Conservation (phyloP, 2,797 vertebrate genomes). For the Ataeniobius toweri region DNA sequence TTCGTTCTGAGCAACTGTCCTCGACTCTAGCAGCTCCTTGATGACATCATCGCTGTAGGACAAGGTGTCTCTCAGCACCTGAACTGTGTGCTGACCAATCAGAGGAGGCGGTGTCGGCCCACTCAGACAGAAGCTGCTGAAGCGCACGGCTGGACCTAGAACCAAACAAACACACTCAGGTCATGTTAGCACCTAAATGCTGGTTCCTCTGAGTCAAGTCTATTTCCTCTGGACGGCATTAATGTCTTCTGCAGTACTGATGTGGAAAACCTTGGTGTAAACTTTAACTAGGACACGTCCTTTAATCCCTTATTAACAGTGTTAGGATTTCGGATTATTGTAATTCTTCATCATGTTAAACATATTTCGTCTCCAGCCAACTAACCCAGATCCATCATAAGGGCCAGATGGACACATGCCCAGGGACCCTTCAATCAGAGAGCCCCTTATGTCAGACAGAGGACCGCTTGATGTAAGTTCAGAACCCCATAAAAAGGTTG, state of each 20-base stretch:
- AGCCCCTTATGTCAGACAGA: too few species aligned
- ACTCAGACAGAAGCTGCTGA: conserved; percentile 50
- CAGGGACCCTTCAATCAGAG: too few species aligned
- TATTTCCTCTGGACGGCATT: too few species aligned
- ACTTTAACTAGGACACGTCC: too few species aligned
- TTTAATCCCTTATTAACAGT: too few species aligned
- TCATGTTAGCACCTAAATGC: too few species aligned
- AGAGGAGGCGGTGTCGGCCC: conserved; percentile 65
- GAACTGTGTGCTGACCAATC: conserved; percentile 72
- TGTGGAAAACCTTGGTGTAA: too few species aligned
- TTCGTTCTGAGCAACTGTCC: conserved; percentile 56
- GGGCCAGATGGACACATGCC: too few species aligned
- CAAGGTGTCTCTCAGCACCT: conserved; percentile 64
- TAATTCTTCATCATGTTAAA: not conserved
- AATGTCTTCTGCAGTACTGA: too few species aligned
- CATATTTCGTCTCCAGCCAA: not conserved
- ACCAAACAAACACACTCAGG: not conserved
- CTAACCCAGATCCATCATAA: not conserved
- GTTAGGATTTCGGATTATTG: not conserved
- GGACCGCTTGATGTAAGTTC: too few species aligned
- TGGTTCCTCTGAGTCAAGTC: too few species aligned
- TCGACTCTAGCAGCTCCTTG: conserved; percentile 47
- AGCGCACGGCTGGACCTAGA: conserved; percentile 66
- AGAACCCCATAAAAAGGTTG: too few species aligned
- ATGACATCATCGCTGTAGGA: conserved; percentile 61